Conservation (phyloP, 2,113 vertebrate species). For the Chinchilla lanigera region DNA sequence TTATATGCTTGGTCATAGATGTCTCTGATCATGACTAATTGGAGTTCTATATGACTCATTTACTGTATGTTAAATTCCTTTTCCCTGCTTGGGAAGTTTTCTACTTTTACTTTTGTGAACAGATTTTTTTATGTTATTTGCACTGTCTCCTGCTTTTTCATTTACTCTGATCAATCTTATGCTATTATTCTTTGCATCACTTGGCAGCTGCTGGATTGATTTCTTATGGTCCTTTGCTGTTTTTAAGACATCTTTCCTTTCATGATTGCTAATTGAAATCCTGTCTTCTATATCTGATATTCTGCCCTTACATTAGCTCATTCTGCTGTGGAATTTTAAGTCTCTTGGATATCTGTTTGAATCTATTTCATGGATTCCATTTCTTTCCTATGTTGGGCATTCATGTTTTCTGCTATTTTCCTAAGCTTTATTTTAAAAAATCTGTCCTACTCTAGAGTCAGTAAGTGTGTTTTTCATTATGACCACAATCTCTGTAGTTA, state of each 20-base stretch:
- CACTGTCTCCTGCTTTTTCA: neutral
- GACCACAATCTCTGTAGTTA: too few relatives aligned
- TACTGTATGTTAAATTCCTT: neutral
- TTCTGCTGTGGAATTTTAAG: neutral
- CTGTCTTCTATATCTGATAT: neutral
- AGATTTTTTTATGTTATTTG: neutral
- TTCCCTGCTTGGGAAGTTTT: neutral
- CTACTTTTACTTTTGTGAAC: neutral
- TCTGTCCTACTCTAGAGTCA: too few relatives aligned
- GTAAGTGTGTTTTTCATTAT: too few relatives aligned
- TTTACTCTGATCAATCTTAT: neutral
- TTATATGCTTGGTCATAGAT: neutral
- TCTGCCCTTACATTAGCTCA: neutral
- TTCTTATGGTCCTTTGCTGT: neutral
- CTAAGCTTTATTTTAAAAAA: too few relatives aligned
- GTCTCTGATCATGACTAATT: neutral
- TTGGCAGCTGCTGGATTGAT: neutral
- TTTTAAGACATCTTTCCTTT: neutral
- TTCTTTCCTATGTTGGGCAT: too few relatives aligned
- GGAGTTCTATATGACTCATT: neutral
- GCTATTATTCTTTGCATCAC: neutral
- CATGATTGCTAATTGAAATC: neutral
- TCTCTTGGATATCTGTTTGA: neutral
- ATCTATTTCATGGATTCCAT: neutral
- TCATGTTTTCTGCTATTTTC: too few relatives aligned